These are phyloP conservation scores for Anomalospiza imberbis DNA, from an alignment of 2,797 vertebrate genomes.

Conservation along the genomic window DNA sequence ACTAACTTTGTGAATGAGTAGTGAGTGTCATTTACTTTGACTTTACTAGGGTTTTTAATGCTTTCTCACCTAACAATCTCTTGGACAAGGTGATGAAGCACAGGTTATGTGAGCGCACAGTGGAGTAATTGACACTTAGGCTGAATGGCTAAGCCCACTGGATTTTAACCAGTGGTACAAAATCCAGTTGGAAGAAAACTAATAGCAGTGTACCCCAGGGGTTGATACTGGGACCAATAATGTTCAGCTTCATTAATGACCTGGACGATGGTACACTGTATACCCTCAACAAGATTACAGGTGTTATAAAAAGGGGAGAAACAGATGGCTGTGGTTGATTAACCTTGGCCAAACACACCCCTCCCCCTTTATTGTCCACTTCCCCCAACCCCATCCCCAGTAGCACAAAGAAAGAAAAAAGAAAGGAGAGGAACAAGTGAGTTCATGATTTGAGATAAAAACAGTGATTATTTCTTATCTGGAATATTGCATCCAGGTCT, in stretches of 20 bases:
- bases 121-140: not conserved
- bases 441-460: not conserved
- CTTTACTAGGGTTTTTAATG: not conserved
- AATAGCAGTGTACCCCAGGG: not conserved
- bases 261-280: fast-evolving
- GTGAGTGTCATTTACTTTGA: not conserved
- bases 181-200: not conserved
- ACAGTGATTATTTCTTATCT: not conserved
- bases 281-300: not conserved
- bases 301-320: not conserved
- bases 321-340: not conserved
- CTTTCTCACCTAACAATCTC: not conserved
- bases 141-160: not conserved
- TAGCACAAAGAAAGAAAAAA: not conserved
- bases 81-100: not conserved
- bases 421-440: not conserved
- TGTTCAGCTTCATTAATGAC: not conserved
- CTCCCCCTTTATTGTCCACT: not conserved
- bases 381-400: fast-evolving
- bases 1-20: not conserved
- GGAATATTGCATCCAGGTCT: not conserved
- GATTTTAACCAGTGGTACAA: not conserved
- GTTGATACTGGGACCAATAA: not conserved
- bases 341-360: not conserved
- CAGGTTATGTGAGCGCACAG: not conserved